phyloP scores from a whole-genome alignment of 2,797 vertebrate species.

The Pipistrellus kuhlii region DNA sequence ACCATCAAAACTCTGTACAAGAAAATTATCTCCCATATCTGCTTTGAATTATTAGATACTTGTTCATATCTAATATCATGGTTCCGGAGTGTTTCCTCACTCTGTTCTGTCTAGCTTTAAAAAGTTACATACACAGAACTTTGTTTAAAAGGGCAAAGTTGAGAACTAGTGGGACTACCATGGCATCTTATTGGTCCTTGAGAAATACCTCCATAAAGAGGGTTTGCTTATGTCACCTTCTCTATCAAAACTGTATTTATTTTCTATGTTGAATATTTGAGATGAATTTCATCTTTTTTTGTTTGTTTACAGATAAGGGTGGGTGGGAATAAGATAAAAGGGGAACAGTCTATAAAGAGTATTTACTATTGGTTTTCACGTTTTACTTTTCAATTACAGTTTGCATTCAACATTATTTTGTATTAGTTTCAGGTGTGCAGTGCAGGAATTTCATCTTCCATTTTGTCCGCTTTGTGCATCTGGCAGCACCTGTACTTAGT shows the following conservation, averaged over 20 bases:
- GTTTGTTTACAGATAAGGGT: too few species aligned
- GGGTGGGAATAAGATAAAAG: too few species aligned
- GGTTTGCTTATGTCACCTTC: neutral
- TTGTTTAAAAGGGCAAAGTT: neutral
- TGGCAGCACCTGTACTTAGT: neutral
- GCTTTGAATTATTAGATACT: constrained; percentile 55
- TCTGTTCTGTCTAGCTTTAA: constrained; percentile 31
- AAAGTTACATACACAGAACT: neutral
- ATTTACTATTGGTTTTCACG: too few species aligned
- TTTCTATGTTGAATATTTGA: neutral
- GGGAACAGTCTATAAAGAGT: too few species aligned
- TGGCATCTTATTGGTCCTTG: neutral
- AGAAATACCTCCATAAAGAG: neutral
- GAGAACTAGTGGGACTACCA: neutral
- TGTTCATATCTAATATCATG: neutral
- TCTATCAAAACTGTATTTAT: neutral
- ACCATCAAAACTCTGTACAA: neutral
- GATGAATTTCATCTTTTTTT: neutral
- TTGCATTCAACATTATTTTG: too few species aligned
- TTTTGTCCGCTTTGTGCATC: neutral
- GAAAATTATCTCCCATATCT: constrained; percentile 61
- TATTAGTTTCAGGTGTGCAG: too few species aligned
- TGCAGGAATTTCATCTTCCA: too few species aligned
- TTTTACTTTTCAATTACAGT: too few species aligned
- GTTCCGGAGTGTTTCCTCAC: neutral